Base-by-base conservation (phyloP, 2,888 invertebrate genomes). In the Calephelis perditalis region DNA sequence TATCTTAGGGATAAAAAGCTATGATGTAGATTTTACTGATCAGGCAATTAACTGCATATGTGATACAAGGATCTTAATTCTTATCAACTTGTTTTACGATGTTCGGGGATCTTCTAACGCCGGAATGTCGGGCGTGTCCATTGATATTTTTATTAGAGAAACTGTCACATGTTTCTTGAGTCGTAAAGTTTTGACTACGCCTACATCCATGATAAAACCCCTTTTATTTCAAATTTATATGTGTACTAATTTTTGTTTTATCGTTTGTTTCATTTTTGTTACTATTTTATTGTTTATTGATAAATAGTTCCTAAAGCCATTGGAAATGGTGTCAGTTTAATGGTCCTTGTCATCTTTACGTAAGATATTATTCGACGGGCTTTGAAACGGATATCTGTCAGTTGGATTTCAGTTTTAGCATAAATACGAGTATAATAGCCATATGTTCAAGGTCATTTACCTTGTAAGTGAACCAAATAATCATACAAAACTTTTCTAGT, bases 21-120 rank as follows among this genome's bases (percentile, higher is more conserved):
- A 40, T 5, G 40, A 40, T 40, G 40, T 40, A 40, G 40, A 40
- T 40, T 40, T 8, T 40, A 6, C 40, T 40, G 40, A 37, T 40
- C 40, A 40, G 40, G 2, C 11, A 15, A 35, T 35, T 52, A 10
- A 52, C 52, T 52, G 52, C 52, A 35, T 11, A 11, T 11, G 52
- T 10, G 52, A 35, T 52, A 52, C 35, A 11, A 35, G 52, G 52
- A 35, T 52, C 11, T 52, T 35, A 52, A 52, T 26, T 46, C 56
- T 60, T 60, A 60, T 60, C 59, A 37, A 58, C 58, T 58, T 60
- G 62, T 67, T 72, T 72, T 67, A 71, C 70, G 69, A 70, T 57
- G 67, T 61, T 63, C 64, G 57, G 63, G 66, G 67, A 71, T 72
- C 70, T 68, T 71, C 70, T 71, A 65, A 72, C 44, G 36, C n/a